Evolutionary conservation across 2,888 invertebrate genomes (phyloP).

Genomic region (Terebella lapidaria): DNA sequence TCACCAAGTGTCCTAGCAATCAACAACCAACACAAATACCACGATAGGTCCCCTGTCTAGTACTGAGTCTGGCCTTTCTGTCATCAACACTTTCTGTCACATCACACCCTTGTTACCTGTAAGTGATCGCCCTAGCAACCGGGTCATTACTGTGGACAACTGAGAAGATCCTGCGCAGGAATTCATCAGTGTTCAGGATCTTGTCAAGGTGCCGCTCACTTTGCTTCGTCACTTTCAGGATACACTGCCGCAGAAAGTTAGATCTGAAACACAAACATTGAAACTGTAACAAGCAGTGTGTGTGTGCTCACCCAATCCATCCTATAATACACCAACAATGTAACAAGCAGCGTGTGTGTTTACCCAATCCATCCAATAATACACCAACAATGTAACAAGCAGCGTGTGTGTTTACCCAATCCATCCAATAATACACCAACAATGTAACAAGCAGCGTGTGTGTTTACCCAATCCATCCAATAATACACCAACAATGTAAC

Average conservation of each 20-base stretch:
- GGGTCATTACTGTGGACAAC: slow-evolving; percentile 97
- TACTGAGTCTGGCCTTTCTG: too few species aligned
- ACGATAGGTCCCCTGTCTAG: too few species aligned
- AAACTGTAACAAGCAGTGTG: neutral
- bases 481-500: neutral
- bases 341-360: too few species aligned
- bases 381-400: slow-evolving; percentile 11
- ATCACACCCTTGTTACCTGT: too few species aligned
- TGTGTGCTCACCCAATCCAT: slow-evolving; percentile 7
- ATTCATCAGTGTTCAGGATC: slow-evolving; percentile 91
- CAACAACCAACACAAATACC: neutral
- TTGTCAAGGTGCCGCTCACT: slow-evolving; percentile 91
- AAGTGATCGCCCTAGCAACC: slow-evolving; percentile 80
- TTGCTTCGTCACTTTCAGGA: slow-evolving; percentile 87
- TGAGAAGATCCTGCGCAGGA: slow-evolving; percentile 81
- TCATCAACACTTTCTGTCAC: too few species aligned
- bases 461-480: slow-evolving; percentile 7
- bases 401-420: slow-evolving; percentile 4
- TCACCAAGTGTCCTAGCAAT: slow-evolving; percentile 72
- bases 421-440: neutral
- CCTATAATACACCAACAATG: neutral
- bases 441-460: neutral
- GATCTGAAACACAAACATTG: slow-evolving; percentile 58
- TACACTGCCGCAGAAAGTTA: slow-evolving; percentile 87
- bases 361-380: too few species aligned